Percentiles rank a stretch among this genome's conserved stretches.
Conservation (phyloP, 2,113 vertebrate species). For the Tautogolabrus adspersus region DNA sequence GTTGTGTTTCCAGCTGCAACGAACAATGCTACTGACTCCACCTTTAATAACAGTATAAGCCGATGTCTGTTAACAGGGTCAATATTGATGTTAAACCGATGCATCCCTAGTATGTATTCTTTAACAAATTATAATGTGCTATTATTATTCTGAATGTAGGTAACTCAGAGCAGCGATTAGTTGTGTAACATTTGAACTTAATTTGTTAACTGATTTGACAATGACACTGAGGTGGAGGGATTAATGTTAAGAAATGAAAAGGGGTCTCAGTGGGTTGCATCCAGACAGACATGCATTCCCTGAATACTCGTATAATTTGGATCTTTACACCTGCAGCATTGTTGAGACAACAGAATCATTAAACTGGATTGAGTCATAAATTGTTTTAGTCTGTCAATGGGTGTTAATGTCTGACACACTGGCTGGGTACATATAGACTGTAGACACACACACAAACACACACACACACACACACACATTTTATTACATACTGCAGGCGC, state of each 20-base stretch:
- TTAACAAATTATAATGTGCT: no score
- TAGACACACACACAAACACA: background rate
- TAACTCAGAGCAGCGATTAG: background rate
- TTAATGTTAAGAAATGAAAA: background rate
- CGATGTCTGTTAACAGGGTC: no score
- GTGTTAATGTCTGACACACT: constrained; percentile 27
- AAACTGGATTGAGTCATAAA: constrained; percentile 45
- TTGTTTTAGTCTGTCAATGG: constrained; percentile 41
- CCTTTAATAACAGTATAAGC: no score
- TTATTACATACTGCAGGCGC: no score
- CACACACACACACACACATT: background rate
- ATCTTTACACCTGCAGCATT: constrained; percentile 10
- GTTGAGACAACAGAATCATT: constrained; percentile 28
- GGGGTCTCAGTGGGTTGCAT: background rate
- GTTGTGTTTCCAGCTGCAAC: no score
- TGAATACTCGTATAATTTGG: constrained; percentile 39
- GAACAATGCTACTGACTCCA: no score
- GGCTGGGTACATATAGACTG: background rate
- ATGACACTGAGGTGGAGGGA: background rate
- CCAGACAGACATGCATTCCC: constrained; percentile 55
- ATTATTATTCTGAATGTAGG: no score
- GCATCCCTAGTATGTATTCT: no score
- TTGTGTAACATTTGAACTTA: background rate
- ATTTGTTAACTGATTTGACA: background rate
- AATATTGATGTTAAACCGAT: no score